Percentiles rank a stretch among this genome's conserved stretches.
These are phyloP conservation scores for Drosophila seclusa DNA, from an alignment of 2,888 invertebrate species.

Conservation along the genomic window DNA sequence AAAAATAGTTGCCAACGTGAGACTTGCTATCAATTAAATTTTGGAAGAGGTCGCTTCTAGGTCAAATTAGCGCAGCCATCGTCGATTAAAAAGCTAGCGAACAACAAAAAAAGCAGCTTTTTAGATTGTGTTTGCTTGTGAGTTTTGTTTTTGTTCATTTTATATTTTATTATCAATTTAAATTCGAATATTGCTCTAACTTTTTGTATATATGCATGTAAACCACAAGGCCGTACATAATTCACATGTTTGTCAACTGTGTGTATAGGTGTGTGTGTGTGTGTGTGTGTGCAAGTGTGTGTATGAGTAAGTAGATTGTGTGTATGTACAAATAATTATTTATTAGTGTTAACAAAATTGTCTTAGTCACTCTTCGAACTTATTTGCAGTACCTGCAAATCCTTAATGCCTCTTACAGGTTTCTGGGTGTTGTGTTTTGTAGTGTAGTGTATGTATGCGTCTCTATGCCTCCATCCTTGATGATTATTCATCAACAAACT, in stretches of 20 bases:
- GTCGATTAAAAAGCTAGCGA: background rate
- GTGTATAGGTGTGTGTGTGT: conserved; percentile 17
- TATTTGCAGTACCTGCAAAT: conserved; percentile 64
- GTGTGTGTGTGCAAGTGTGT: conserved; percentile 29
- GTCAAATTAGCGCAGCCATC: conserved; percentile 7
- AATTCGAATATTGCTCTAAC: conserved; percentile 78
- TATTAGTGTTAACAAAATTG: conserved; percentile 66
- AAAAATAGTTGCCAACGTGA: background rate
- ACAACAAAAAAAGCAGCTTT: background rate
- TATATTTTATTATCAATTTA: conserved; percentile 74
- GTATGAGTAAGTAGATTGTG: conserved; percentile 53
- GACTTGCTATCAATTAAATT: conserved; percentile 14
- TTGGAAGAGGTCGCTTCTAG: conserved; percentile 19
- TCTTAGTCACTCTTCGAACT: conserved; percentile 72
- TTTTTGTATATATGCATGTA: conserved; percentile 61
- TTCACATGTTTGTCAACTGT: background rate
- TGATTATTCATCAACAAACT: conserved; percentile 84
- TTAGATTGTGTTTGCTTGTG: conserved; percentile 38
- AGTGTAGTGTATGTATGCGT: conserved; percentile 23
- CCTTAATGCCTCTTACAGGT: conserved; percentile 35
- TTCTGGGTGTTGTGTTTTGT: conserved; percentile 1
- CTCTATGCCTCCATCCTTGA: conserved; percentile 4
- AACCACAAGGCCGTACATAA: conserved; percentile 57
- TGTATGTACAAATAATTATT: conserved; percentile 70
- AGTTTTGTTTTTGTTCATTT: conserved; percentile 35